Base-by-base conservation (phyloP, 2,113 vertebrate species). In the Menidia beryllina region DNA sequence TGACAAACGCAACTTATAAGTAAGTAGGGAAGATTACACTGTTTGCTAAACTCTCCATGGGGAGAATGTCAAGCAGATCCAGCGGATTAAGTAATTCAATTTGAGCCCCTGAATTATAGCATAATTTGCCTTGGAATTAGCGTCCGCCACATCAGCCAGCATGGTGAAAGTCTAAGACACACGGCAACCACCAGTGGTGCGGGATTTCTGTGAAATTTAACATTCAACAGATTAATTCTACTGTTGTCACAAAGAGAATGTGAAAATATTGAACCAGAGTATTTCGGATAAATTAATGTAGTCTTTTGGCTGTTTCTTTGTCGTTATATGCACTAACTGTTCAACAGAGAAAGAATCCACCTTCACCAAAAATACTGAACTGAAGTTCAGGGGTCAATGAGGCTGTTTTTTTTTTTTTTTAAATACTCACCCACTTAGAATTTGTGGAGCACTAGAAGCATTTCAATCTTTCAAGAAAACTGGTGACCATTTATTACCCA, bases 61-160 rank as follows among this genome's bases (percentile, higher is more conserved):
- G 88, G 88, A 79, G 84, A 86, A 88, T 62, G 81, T 83, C 81
- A 88, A 89, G 83, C 79, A 88, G 84, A 90, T 81, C 81, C 88
- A 88, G 78, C 77, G 87, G 77, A 87, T 85, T 79, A 81, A 87
- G 79, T 89, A 88, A 91, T 91, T 90, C 77, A 91, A 88, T 91
- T 89, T 89, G 84, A 89, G 83, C 53, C 77, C 62, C 65, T 88
- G 87, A 90, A 90, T 91, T 89, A 90, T 91, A 66, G 86, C 87
- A 82, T 91, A 86, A 87, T 90, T 91, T 89, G 84, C 88, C 70
- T 58, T 34, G 73, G 86, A 88, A 88, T 90, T 87, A 91, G 79
- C 81, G 76, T 87, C 82, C 69, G 86, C 81, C 87, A 80, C 87
- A 87, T 87, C 82, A 87, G 88, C 90, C 90, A 90, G 72, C 57